phyloP scores from a whole-genome alignment of 2,888 invertebrate genomes.

The Drosophila leonis region DNA sequence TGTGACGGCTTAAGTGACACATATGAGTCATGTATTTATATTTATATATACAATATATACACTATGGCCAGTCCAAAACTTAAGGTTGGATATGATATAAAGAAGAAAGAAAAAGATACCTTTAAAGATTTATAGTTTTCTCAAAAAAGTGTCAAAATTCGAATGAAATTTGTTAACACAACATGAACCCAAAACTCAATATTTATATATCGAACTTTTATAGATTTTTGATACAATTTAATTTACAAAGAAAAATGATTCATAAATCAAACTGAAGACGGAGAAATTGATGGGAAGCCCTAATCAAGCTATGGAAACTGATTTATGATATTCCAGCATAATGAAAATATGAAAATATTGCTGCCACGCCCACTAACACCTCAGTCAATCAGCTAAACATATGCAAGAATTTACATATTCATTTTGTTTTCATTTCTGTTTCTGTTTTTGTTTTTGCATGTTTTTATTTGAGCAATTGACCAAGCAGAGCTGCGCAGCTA shows the following conservation, averaged over 20 bases:
- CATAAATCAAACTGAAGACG: background rate
- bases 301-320: background rate
- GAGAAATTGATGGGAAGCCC: background rate
- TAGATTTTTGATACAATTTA: background rate
- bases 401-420: background rate
- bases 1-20: background rate
- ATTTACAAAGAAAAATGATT: background rate
- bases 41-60: background rate
- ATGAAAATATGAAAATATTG: background rate
- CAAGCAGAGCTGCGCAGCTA: conserved; percentile 9
- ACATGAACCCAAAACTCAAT: background rate
- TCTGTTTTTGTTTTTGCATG: background rate
- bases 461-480: background rate
- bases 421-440: background rate
- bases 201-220: background rate
- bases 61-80: background rate
- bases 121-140: background rate
- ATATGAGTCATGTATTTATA: background rate
- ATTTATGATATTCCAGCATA: background rate
- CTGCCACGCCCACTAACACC: background rate
- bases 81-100: background rate
- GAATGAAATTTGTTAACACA: background rate
- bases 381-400: background rate
- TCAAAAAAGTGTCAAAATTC: too few relatives aligned
- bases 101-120: background rate